These are phyloP conservation scores for Stratiomys singularior DNA, from an alignment of 2,888 invertebrate species.

Conservation along the genomic window DNA sequence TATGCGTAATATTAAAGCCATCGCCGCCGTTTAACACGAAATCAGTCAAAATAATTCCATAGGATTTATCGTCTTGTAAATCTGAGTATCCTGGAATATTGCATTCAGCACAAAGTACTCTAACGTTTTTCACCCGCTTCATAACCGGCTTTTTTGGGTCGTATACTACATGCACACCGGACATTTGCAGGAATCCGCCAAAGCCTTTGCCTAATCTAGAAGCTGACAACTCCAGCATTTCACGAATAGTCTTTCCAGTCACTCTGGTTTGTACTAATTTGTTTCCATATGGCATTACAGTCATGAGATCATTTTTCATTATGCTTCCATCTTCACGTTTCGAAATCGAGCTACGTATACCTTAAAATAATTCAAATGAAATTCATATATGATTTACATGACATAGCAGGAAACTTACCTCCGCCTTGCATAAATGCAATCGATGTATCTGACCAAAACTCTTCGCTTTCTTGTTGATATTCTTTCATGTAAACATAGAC, in stretches of 20 bases:
- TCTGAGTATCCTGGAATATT: conserved; percentile 69
- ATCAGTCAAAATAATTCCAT: conserved; percentile 73
- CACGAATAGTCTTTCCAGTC: conserved; percentile 72
- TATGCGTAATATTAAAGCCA: conserved; percentile 64
- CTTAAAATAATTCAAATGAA: conserved; percentile 52
- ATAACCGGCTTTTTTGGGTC: conserved; percentile 72
- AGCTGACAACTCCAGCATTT: conserved; percentile 78
- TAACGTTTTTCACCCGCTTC: conserved; percentile 72
- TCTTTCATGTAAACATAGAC: conserved; percentile 65
- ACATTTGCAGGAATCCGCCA: conserved; percentile 86
- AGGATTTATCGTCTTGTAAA: conserved; percentile 69
- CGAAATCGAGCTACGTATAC: conserved; percentile 76
- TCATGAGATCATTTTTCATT: conserved; percentile 77
- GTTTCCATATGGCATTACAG: conserved; percentile 82
- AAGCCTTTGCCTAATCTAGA: conserved; percentile 63
- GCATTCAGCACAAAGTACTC: conserved; percentile 77
- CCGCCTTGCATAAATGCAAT: conserved; percentile 82
- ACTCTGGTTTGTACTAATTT: conserved; percentile 72
- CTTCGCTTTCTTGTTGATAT: conserved; percentile 57
- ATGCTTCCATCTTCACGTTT: conserved; percentile 69
- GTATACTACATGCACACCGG: conserved; percentile 79
- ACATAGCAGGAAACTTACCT: conserved; percentile 60
- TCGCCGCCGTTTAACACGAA: conserved; percentile 83
- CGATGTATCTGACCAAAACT: conserved; percentile 82
- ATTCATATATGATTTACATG: neutral